A percentile compares a stretch with the other conserved stretches of the same genome.
Evolutionary conservation across 2,888 invertebrate genomes (phyloP).

Genomic region (Pinctada fucata): DNA sequence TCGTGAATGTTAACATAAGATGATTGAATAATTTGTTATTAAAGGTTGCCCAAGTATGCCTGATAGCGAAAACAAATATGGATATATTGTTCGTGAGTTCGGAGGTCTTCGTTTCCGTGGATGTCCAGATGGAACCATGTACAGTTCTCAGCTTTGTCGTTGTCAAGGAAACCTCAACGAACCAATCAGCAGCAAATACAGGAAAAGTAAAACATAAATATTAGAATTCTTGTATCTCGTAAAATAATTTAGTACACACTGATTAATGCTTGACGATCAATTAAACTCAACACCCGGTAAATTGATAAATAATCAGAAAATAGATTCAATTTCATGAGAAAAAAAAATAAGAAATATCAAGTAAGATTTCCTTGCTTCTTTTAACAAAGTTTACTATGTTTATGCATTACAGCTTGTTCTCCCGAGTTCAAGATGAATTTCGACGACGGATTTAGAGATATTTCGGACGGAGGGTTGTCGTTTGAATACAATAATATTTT

Average conservation of each 20-base stretch:
- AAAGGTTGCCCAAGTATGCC: constrained; percentile 27
- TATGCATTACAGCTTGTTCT: constrained; percentile 15
- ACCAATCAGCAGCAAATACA: not conserved
- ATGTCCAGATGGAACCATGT: constrained; percentile 28
- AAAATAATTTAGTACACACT: too few species aligned
- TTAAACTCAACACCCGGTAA: too few species aligned
- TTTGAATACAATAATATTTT: constrained; percentile 27
- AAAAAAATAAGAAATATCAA: too few species aligned
- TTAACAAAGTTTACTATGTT: too few species aligned
- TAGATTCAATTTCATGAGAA: too few species aligned
- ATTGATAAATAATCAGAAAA: too few species aligned
- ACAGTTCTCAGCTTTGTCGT: constrained; percentile 16
- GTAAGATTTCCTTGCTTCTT: too few species aligned
- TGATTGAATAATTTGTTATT: too few species aligned
- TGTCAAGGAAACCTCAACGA: constrained; percentile 18
- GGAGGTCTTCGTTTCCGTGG: constrained; percentile 26
- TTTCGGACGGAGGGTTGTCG: constrained; percentile 31
- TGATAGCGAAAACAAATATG: constrained; percentile 26
- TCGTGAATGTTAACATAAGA: too few species aligned
- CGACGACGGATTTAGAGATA: constrained; percentile 35
- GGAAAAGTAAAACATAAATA: not conserved
- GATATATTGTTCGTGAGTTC: constrained; percentile 21
- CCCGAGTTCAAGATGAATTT: constrained; percentile 37
- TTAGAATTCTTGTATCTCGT: too few species aligned
- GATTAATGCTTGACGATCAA: too few species aligned